Evolutionary conservation across 2,113 vertebrate genomes (phyloP), one percentile per base, ranked within the genome.

Genomic region (Pleuronectes platessa): DNA sequence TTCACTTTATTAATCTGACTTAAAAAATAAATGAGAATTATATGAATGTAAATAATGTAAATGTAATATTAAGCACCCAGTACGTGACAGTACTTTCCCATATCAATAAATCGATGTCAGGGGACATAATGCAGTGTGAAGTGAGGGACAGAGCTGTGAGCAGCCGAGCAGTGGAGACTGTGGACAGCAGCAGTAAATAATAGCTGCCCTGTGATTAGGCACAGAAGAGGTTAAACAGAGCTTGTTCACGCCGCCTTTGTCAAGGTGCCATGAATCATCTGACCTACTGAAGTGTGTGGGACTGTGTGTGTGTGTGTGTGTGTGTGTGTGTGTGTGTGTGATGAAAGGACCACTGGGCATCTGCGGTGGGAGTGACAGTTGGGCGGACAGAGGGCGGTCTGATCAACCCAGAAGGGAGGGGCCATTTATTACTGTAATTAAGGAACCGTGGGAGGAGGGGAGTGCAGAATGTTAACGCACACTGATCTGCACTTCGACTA

Each of bases 381-480:
- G 88, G 84, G 83, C 40, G 61, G 82, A 85, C 83, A 67, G 76
- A 83, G 90, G 85, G 83, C 63, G 85, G 88, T 81, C 71, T 78
- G 78, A 82, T 76, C 84, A 73, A 64, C 79, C 72, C 84, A 78
- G 64, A 75, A 18, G 79, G 82, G 84, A 78, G 70, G 82, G 86
- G 81, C 73, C 76, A 74, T 89, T 85, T 83, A 89, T 89, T 81
- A 88, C 82, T 77, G 87, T 90, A 90, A 91, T 92, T 88, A 92
- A 79, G 73, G 47, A 86, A 80, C 42, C 0, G 31, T 77, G 69
- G 63, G 61, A 47, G 64, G 20, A 54, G 53, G 37, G 59, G 51
- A n/a, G 76, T 40, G 3, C 13, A 47, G 26, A 56, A 49, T 64
- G 47, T 60, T 4, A n/a, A 71, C n/a, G 24, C 55, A 59, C 35